Evolutionary conservation across 2,888 invertebrate genomes (phyloP).

Genomic region (Trissonchulus latispiculum): DNA sequence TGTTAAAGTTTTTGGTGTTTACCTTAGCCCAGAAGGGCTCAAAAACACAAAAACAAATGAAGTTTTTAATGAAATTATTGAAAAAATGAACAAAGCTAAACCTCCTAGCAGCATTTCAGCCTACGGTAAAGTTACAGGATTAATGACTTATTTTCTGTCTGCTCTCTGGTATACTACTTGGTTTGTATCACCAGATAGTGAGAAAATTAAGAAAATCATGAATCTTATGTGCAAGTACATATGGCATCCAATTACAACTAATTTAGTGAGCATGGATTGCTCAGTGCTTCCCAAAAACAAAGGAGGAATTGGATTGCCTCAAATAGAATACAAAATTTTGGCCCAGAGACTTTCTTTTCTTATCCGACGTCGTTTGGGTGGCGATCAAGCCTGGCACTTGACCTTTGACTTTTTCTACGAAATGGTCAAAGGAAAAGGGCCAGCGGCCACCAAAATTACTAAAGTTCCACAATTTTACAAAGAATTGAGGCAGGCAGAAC

Average conservation of each 20-base stretch:
- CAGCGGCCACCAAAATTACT: neutral
- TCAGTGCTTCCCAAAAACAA: neutral
- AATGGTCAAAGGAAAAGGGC: neutral
- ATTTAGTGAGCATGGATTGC: neutral
- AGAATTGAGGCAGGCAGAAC: neutral
- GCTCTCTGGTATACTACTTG: neutral
- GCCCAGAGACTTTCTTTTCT: neutral
- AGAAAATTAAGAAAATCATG: neutral
- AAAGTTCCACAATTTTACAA: neutral
- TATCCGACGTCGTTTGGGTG: neutral
- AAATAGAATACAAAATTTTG: neutral
- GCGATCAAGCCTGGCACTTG: neutral
- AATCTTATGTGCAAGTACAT: neutral
- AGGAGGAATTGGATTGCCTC: neutral
- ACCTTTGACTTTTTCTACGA: neutral
- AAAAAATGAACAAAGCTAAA: no score
- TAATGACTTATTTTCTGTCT: neutral
- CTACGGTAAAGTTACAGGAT: neutral
- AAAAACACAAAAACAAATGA: neutral
- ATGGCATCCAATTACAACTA: neutral
- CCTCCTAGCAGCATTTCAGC: no score
- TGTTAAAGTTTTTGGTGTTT: neutral
- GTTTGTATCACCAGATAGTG: neutral
- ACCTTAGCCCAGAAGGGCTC: neutral
- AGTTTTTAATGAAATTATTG: neutral